Conservation (phyloP, 2,113 vertebrate species). For the Silurus meridionalis region DNA sequence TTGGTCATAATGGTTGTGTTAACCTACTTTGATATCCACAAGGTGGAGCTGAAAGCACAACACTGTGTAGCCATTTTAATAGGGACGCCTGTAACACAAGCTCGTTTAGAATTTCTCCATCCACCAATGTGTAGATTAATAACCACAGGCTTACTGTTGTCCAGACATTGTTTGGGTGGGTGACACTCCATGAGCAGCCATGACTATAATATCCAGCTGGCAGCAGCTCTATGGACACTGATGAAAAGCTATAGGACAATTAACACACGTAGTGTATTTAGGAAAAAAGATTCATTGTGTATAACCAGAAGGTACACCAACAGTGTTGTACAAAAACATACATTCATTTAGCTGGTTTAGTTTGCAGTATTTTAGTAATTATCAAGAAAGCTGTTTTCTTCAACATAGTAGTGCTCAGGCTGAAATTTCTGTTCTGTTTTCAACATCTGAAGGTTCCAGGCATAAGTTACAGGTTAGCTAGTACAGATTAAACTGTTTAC, state of each 20-base stretch:
- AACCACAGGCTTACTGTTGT: neutral
- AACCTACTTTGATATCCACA: slow-evolving; percentile 13
- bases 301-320: neutral
- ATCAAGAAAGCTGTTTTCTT: neutral
- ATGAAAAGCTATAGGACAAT: neutral
- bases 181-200: neutral
- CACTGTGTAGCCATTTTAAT: neutral
- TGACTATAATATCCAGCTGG: neutral
- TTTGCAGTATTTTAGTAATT: neutral
- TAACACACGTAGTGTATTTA: neutral
- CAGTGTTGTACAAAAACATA: neutral
- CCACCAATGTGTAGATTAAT: neutral
- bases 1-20: neutral
- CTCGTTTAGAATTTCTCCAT: neutral
- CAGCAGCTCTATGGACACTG: neutral
- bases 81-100: neutral
- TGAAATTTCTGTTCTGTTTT: neutral
- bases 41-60: slow-evolving; percentile 22
- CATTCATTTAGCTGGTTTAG: neutral
- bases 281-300: neutral
- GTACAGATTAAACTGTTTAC: neutral
- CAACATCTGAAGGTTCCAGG: neutral
- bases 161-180: neutral
- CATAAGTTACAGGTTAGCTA: slow-evolving; percentile 6
- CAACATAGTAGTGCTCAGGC: neutral